Evolutionary conservation across 2,888 invertebrate species (phyloP).

Genomic region (Ecdyonurus torrentis): DNA sequence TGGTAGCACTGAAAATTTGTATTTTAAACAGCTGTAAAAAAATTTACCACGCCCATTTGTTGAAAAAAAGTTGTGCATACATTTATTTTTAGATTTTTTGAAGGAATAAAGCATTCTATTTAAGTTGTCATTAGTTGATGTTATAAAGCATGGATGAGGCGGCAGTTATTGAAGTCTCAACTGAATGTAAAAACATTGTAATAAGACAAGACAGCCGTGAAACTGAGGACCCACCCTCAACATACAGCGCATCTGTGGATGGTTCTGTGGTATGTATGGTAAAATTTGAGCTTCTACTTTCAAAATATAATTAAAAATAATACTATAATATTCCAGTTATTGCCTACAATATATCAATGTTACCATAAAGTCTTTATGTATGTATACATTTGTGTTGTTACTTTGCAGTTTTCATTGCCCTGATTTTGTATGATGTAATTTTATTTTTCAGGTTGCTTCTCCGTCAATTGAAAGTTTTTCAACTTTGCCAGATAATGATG

Average conservation of each 20-base stretch:
- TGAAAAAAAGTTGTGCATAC: no score
- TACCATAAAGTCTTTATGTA: neutral
- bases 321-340: neutral
- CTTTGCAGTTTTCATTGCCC: neutral
- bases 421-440: neutral
- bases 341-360: neutral
- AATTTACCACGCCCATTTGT: neutral
- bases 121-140: neutral
- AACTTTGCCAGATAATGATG: constrained; percentile 38
- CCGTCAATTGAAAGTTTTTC: constrained; percentile 42
- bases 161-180: constrained; percentile 15
- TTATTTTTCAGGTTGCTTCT: constrained; percentile 34
- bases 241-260: constrained; percentile 14
- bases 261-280: constrained; percentile 14
- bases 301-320: neutral
- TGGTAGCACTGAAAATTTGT: neutral
- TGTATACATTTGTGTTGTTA: neutral
- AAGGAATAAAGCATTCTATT: no score
- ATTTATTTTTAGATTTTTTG: no score
- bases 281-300: no score
- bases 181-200: constrained; percentile 13
- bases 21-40: neutral
- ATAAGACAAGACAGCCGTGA: constrained; percentile 12
- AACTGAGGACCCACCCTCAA: constrained; percentile 14
- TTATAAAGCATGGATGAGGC: neutral